Evolutionary conservation across 2,888 invertebrate genomes (phyloP), one percentile per base, ranked within the genome.

Genomic region (Drosophila paramelanica): DNA sequence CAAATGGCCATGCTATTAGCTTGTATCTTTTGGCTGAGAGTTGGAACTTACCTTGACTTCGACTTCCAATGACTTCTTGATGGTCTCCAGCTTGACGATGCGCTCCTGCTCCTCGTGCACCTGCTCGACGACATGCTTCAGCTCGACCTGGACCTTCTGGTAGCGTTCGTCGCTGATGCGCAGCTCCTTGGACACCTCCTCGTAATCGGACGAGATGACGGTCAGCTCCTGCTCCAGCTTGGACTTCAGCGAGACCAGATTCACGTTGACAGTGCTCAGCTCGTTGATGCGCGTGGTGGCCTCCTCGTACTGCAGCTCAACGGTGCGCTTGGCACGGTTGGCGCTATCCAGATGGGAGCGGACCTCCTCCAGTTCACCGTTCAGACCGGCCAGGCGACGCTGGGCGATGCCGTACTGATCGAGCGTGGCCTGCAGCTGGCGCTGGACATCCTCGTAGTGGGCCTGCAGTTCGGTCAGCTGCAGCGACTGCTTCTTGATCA

Each of bases 101-200:
- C 98, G 97, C 93, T 98, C 98, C 93, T 98, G 97, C 93, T 99
- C 98, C 92, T 98, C 98, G 92, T 98, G 98, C 90, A 98, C 94
- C 90, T 96, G 95, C 93, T 98, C 98, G 62, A 98, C 96, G 90
- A 97, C 97, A 93, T 98, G 97, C 93, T 98, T 98, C 91, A 98
- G 94, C 93, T 99, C 98, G 92, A 95, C 95, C 94, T 96, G 94
- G 81, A 98, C 96, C 92, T 98, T 96, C 94, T 98, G 98, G 94
- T 95, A 98, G 93, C 98, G 96, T 93, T 98, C 98, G 92, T 98
- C 98, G 91, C 96, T 95, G 88, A 98, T 95, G 93, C 97, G 96
- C 91, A 98, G 94, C 93, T 98, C 98, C 94, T 98, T 98, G 93
- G 97, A 97, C 91, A 99, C 97, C 93, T 99, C 99, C 92, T 99